Conservation (phyloP, 2,113 vertebrate genomes). For the Salvelinus fontinalis region DNA sequence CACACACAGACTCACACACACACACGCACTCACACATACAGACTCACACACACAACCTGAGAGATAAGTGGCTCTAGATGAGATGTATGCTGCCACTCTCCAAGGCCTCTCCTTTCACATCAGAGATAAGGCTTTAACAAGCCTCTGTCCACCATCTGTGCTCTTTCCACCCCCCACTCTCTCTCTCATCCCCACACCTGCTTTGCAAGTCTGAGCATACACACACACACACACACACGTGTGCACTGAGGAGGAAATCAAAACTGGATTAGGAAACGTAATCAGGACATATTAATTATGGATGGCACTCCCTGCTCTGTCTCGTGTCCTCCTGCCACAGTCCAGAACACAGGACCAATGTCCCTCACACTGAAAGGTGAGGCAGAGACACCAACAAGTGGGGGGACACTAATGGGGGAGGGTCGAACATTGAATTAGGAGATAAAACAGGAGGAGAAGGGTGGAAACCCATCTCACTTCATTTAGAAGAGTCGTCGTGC, state of each 20-base stretch:
- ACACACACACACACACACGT: background rate
- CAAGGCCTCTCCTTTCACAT: too few species aligned
- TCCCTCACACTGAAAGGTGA: background rate
- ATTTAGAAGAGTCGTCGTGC: too few species aligned
- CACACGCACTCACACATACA: background rate
- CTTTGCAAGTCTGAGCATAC: background rate
- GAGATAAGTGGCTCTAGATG: too few species aligned
- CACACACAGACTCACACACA: too few species aligned
- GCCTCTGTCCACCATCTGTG: too few species aligned
- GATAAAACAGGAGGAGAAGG: too few species aligned
- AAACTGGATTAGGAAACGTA: slow-evolving; percentile 1
- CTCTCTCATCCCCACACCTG: background rate
- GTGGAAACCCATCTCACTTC: too few species aligned
- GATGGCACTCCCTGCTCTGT: background rate
- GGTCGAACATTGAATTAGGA: too few species aligned
- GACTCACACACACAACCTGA: background rate
- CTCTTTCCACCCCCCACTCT: background rate
- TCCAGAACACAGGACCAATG: background rate
- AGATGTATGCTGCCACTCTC: too few species aligned
- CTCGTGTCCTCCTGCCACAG: background rate
- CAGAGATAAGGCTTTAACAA: too few species aligned
- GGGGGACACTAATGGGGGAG: too few species aligned
- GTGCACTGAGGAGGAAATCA: background rate
- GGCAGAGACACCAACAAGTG: too few species aligned
- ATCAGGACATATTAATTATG: background rate